Conservation (phyloP, 2,113 vertebrate genomes). For the Scalopus aquaticus region DNA sequence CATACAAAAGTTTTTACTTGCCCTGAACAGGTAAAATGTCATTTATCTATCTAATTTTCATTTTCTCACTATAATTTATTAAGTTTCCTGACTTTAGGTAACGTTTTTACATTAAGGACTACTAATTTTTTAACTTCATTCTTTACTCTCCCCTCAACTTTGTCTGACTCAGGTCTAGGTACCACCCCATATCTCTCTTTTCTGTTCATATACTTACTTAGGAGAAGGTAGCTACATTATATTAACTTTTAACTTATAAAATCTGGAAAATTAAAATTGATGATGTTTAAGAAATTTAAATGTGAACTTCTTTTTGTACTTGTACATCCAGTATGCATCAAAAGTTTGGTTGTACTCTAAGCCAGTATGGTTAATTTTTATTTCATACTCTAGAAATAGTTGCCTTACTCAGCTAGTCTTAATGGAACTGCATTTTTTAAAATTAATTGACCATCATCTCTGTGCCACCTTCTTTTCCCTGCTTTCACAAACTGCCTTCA, state of each 20-base stretch:
- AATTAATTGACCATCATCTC: not conserved
- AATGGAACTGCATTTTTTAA: not conserved
- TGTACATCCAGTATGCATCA: not conserved
- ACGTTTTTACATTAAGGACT: not conserved
- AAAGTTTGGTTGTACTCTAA: not conserved
- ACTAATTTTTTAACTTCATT: not conserved
- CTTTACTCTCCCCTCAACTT: not conserved
- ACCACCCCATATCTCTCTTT: not conserved
- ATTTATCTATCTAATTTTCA: not conserved
- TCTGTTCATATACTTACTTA: too few relatives aligned
- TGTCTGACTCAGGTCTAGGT: not conserved
- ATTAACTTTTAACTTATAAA: not conserved
- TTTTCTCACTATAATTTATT: not conserved
- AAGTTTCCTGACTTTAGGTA: not conserved
- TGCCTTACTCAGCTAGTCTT: not conserved
- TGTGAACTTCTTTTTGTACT: not conserved
- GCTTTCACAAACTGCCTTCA: not conserved
- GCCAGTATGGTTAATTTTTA: not conserved
- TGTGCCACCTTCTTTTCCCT: not conserved
- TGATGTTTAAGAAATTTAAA: slow-evolving; percentile 6
- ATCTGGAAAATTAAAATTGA: slow-evolving; percentile 3
- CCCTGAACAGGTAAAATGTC: not conserved
- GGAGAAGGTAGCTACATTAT: not conserved
- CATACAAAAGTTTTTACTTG: not conserved
- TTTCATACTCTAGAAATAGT: not conserved